Evolutionary conservation across 2,888 invertebrate genomes (phyloP).

Genomic region (Neelides folsomi): DNA sequence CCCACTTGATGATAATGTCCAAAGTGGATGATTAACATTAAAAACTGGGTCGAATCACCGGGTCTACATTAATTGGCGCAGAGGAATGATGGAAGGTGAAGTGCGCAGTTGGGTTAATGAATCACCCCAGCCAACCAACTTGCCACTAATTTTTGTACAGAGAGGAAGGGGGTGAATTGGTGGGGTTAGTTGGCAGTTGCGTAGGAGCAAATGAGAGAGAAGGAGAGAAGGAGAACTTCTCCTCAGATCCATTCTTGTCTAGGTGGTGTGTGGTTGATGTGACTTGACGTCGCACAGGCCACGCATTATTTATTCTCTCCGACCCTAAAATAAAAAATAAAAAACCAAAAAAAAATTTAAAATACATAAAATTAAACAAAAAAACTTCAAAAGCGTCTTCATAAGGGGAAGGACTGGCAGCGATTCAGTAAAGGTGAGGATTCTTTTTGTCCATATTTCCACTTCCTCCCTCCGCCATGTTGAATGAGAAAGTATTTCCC

Average conservation of each 20-base stretch:
- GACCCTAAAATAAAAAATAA: constrained; percentile 24
- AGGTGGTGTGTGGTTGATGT: constrained; percentile 25
- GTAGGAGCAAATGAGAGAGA: background rate
- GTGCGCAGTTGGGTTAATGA: too few relatives aligned
- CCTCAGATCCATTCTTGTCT: constrained; percentile 24
- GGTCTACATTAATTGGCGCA: too few relatives aligned
- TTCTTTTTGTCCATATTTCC: constrained; percentile 11
- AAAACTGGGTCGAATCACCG: too few relatives aligned
- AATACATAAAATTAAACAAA: constrained; percentile 19
- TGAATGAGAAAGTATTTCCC: too few relatives aligned
- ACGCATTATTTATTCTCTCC: constrained; percentile 27
- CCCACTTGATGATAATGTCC: too few relatives aligned
- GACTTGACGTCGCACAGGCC: constrained; percentile 26
- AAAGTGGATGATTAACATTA: too few relatives aligned
- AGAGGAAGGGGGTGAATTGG: too few relatives aligned
- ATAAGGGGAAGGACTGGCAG: background rate
- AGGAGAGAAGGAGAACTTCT: background rate
- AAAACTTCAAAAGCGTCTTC: constrained; percentile 9
- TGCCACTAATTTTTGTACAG: too few relatives aligned
- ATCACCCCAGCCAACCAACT: too few relatives aligned
- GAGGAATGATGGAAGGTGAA: too few relatives aligned
- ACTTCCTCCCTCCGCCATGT: too few relatives aligned
- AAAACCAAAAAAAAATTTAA: constrained; percentile 26
- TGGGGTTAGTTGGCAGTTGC: background rate
- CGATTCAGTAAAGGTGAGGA: too few relatives aligned